phyloP scores from a whole-genome alignment of 2,797 vertebrate species.

The Delichon dasypus region DNA sequence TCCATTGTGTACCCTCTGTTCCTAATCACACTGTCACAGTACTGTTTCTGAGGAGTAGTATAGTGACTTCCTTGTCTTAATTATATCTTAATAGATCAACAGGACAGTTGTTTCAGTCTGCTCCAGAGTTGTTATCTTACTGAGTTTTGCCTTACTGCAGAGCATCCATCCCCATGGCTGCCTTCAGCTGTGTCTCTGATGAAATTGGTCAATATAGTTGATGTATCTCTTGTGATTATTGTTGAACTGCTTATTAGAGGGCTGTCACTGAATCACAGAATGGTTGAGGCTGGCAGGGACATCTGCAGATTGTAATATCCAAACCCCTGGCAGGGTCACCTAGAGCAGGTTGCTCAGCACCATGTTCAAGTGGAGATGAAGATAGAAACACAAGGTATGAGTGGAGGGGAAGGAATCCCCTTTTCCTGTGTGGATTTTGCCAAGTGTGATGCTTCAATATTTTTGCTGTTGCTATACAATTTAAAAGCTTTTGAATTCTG shows the following conservation, averaged over 20 bases:
- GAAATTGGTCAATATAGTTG: neutral
- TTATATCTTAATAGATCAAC: neutral
- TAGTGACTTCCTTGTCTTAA: neutral
- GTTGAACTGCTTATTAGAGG: neutral
- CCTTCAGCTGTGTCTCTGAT: neutral
- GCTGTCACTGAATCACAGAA: neutral
- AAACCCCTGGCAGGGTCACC: neutral
- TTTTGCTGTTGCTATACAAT: neutral
- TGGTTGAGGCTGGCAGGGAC: neutral
- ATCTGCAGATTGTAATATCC: neutral
- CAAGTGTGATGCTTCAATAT: rapidly evolving
- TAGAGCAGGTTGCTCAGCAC: neutral
- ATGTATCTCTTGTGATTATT: neutral
- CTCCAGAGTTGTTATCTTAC: neutral
- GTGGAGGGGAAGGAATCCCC: neutral
- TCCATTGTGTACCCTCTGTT: neutral
- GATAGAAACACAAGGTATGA: neutral
- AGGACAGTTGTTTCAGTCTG: neutral
- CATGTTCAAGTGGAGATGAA: neutral
- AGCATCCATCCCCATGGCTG: neutral
- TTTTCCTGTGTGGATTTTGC: rapidly evolving
- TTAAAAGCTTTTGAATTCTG: neutral
- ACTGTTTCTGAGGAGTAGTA: neutral
- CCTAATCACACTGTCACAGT: neutral
- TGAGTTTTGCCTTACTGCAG: neutral